Base-by-base conservation (phyloP, 35 echinoderm and acorn worm species). In the Holothuria glaberrima region DNA sequence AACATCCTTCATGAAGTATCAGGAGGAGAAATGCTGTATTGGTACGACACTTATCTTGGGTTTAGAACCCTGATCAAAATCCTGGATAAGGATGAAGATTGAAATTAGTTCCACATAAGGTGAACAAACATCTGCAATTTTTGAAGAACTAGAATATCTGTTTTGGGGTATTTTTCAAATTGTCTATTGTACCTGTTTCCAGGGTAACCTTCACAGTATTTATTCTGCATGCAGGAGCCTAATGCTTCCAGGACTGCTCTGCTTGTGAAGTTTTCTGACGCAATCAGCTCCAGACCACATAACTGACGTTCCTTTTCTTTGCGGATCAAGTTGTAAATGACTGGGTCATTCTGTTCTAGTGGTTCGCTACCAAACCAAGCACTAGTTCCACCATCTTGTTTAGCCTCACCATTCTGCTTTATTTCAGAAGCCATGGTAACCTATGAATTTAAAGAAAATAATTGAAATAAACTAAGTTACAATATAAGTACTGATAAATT, bases 161-260 rank as follows among this genome's bases (percentile, higher is more conserved):
- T n/a, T n/a, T n/a, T n/a, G n/a, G n/a, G n/a, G n/a, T n/a, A n/a
- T n/a, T n/a, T n/a, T 41, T 41, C 7, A 2, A 41, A 41, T 2
- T 41, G 36, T 41, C 7, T 41, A 41, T 41, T 88, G 44, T 70
- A 98, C 96, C 96, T 98, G 35, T 92, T 92, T 57, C 96, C 96
- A 1, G 96, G 96, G 87, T 98, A 98, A 56, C 96, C 96, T 75
- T 98, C 96, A 44, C 93, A 98, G 46, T 98, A 98, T 88, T 98
- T 98, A 46, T 98, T 98, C 48, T 98, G 91, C 48, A 98, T 87
- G 67, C 96, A 98, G 20, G 96, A 98, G 19, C 96, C 96, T 5
- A 98, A 75, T 24, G 96, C 80, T 83, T 98, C 93, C 46, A 98
- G 73, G 0, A 98, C 96, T 0, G 96, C 96, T 76, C 88, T 90